Percentiles rank a stretch among this genome's conserved stretches.
These are phyloP conservation scores for Macrotus californicus DNA, from an alignment of 2,113 vertebrate genomes.

Conservation along the genomic window DNA sequence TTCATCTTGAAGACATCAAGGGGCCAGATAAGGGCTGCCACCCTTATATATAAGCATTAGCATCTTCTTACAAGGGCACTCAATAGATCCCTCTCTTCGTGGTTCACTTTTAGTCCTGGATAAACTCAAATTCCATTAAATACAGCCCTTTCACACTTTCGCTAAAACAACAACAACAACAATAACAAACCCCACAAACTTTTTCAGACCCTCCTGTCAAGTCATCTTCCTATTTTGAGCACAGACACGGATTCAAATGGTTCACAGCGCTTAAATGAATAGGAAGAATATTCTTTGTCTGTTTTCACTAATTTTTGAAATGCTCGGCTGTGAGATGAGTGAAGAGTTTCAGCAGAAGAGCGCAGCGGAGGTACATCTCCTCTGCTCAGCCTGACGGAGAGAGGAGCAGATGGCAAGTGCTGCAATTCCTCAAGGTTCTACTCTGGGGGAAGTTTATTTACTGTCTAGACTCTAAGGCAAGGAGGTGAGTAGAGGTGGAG, in stretches of 20 bases:
- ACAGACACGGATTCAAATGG: neutral
- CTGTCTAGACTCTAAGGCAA: fast-evolving
- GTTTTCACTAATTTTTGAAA: neutral
- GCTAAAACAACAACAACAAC: too few species aligned
- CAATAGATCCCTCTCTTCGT: neutral
- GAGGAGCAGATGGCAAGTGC: neutral
- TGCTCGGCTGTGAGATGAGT: neutral
- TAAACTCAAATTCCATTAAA: neutral
- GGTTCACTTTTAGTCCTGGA: neutral
- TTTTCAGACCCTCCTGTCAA: neutral
- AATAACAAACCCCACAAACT: too few species aligned
- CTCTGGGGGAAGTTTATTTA: neutral
- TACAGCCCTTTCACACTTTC: neutral
- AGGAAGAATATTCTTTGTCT: neutral
- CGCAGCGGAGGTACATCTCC: neutral
- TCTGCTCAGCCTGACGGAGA: neutral
- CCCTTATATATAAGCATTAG: neutral
- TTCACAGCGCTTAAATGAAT: neutral
- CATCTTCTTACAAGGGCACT: neutral
- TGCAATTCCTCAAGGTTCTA: fast-evolving
- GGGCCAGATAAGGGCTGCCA: neutral
- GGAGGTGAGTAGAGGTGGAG: fast-evolving
- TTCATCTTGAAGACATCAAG: neutral
- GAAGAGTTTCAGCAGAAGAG: neutral
- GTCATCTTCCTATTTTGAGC: neutral